Base-by-base conservation (phyloP, 2,888 invertebrate genomes). In the Tribolium freemani region DNA sequence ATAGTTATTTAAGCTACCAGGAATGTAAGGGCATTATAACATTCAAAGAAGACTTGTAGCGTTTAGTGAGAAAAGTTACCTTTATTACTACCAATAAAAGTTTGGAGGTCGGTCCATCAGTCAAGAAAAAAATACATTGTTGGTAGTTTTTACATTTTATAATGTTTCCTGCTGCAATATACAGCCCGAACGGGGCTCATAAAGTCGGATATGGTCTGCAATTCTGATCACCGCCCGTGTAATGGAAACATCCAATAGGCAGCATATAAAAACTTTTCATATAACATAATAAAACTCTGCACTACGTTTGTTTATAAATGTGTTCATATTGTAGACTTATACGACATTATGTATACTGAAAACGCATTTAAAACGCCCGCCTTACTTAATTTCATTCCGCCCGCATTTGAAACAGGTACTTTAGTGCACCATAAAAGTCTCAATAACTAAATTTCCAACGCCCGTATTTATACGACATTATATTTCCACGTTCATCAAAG, bases 71-170 rank as follows among this genome's bases (percentile, higher is more conserved):
- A n/a, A n/a, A 26, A 26, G 26, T 26, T 21, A 5, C 80, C 83
- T 76, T 75, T 71, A 80, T 82, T 82, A 83, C 81, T 77, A 74
- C 76, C 83, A 82, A 84, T 84, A 84, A 84, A 84, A 83, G 79
- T 83, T 83, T 83, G 78, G 77, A 74, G 74, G 78, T 79, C 76
- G 79, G 80, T 78, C 78, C 77, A 79, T 80, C 80, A 78, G 78
- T 80, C 80, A 80, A 80, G 78, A 80, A 83, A 82, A 84, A 82
- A 78, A 67, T 83, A 85, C 84, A 84, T 82, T 83, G 85, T 85
- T 79, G 83, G 84, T 82, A 83, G 84, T 85, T 84, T 84, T 84
- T 84, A 84, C 84, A 84, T 83, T 84, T 84, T 84, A 84, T 85
- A 84, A 84, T 84, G 84, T 84, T 82, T 81, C 79, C 82, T 79